A percentile compares a stretch with the other conserved stretches of the same genome.
These are phyloP conservation scores for Fragum fragum DNA, from an alignment of 2,888 invertebrate genomes.

Conservation along the genomic window DNA sequence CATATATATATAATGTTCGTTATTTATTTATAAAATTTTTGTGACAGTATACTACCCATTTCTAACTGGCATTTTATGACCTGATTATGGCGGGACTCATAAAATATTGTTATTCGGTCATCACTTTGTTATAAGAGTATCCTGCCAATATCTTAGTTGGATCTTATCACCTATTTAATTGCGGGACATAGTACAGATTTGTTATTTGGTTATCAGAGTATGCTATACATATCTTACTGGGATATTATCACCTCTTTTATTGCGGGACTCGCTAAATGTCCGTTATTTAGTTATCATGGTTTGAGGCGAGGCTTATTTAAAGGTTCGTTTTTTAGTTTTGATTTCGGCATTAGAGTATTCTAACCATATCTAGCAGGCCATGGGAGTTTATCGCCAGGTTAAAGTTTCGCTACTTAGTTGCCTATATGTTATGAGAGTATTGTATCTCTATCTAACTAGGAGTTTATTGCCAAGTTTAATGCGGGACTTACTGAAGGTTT, in stretches of 20 bases:
- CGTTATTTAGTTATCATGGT: no score
- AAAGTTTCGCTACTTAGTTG: not conserved
- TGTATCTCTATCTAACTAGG: no score
- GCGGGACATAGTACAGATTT: slow-evolving; percentile 16
- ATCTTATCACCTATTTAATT: slow-evolving; percentile 37
- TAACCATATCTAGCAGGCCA: no score
- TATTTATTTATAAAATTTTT: no score
- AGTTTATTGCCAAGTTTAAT: no score
- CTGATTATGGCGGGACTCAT: slow-evolving; percentile 39
- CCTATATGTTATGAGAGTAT: no score
- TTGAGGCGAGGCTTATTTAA: no score
- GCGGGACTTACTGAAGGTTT: no score
- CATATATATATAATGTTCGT: no score
- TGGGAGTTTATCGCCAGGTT: slow-evolving; percentile 8
- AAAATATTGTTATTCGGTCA: not conserved
- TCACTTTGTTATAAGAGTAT: no score
- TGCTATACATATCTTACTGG: slow-evolving; percentile 32
- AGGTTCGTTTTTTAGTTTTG: no score
- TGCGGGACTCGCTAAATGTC: slow-evolving; percentile 24
- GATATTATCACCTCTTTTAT: slow-evolving; percentile 36
- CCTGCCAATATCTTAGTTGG: slow-evolving; percentile 22
- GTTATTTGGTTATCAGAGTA: slow-evolving; percentile 30
- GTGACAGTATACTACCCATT: slow-evolving; percentile 40
- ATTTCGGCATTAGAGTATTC: no score
- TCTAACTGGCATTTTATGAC: slow-evolving; percentile 33